These are phyloP conservation scores for human (Homo sapiens) DNA, from an alignment of 2,113 vertebrate species.

Conservation along the genomic window GRCh38 chr3:56180501-56181000, in stretches of 20 bases:
- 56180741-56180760: neutral
- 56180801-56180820: neutral
- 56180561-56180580: neutral
- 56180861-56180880: neutral
- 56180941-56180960: neutral
- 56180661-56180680: neutral
- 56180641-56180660: neutral
- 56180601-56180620: neutral
- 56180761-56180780: neutral
- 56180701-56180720: neutral
- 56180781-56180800: neutral
- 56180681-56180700: neutral
- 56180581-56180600: neutral
- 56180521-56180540: neutral
- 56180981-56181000: neutral
- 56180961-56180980: neutral
- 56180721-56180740: neutral
- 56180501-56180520: neutral
- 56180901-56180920: neutral
- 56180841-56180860: neutral
- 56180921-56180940: neutral
- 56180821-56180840: neutral
- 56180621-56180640: neutral
- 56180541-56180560: neutral
- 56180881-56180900: neutral